Evolutionary conservation across 2,888 invertebrate species (phyloP), one percentile per base, ranked within the genome.

Genomic region (Euproctis similis): DNA sequence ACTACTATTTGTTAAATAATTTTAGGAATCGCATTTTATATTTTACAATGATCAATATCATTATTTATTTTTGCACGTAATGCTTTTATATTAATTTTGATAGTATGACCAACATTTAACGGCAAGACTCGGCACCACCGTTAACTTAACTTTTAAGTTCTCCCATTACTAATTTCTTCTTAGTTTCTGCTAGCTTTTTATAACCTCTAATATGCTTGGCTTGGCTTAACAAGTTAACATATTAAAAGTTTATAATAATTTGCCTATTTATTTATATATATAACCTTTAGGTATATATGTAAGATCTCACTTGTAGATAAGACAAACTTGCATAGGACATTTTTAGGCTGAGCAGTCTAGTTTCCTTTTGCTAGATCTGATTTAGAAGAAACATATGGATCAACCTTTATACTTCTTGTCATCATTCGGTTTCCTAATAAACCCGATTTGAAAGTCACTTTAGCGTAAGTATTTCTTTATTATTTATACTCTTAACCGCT

Each of bases 281-380:
- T 73, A 74, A 74, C 72, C 71, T 70, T 43, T 62, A 65, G 57
- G 48, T 53, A 43, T 47, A 43, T 46, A 12, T 53, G 28, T 71
- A 73, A 68, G 75, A 77, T 78, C 75, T 81, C 78, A 75, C 63
- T 72, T 77, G 70, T 78, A 75, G 66, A 74, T 74, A 76, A 60
- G 46, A 56, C 53, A 54, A 56, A 34, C 35, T 44, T 48, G 41
- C 34, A 28, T 36, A n/a, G n/a, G n/a, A n/a, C n/a, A n/a, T n/a
- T n/a, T n/a, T n/a, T n/a, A n/a, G n/a, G 13, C 36, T 43, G 36
- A 31, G 26, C 26, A 30, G 40, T 24, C 30, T 34, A 37, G 41
- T 9, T 31, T 14, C 24, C 13, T 26, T 30, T 30, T 34, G 25
- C 28, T 25, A 22, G 4, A 33, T 12, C 37, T 10, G 25, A 31